Evolutionary conservation across 2,113 vertebrate genomes (phyloP), one percentile per base, ranked within the genome.

Genomic region (Corythaeola cristata): DNA sequence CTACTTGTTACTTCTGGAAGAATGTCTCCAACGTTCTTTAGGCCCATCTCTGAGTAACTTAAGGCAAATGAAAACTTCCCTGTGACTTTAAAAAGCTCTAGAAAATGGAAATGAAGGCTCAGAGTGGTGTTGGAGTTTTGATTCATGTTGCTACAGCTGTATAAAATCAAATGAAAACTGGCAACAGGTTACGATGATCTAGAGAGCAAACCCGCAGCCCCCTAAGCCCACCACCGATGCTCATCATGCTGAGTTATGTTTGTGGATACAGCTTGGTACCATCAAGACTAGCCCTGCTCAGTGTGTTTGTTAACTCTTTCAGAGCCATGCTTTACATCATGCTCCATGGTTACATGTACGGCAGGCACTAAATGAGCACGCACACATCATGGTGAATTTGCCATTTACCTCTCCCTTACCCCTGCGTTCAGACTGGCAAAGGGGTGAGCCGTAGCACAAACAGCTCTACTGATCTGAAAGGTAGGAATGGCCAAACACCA

Each of bases 21-120:
- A 93, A 19, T 10, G 24, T 0, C 0, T 45, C 30, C 19, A 35
- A 18, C 0, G 0, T 20, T 78, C 35, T 53, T 72, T 21, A 78
- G 39, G 15, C 17, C 16, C 11, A 16, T 8, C 33, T 80, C n/a
- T 73, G 52, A 78, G 13, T 5, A 52, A 68, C 26, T 68, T 67
- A 50, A 67, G 53, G 39, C 37, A 85, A 76, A 67, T 49, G 19
- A 84, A 82, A 87, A 45, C 4, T 63, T 94, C n/a, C 32, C 37
- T 3, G 12, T 18, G 56, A 80, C 30, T 64, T 41, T 0, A 23
- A 58, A 64, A 59, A 58, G 24, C 39, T 4, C 30, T 50, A 72
- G 32, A 58, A 89, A 80, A 95, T 22, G 22, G 30, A 93, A 79
- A 72, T 9, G 17, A 63, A 77, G 35, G 33, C 23, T 82, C 10